Base-by-base conservation (phyloP, 1,140 invertebrate species). In the Lepidurus apus region DNA sequence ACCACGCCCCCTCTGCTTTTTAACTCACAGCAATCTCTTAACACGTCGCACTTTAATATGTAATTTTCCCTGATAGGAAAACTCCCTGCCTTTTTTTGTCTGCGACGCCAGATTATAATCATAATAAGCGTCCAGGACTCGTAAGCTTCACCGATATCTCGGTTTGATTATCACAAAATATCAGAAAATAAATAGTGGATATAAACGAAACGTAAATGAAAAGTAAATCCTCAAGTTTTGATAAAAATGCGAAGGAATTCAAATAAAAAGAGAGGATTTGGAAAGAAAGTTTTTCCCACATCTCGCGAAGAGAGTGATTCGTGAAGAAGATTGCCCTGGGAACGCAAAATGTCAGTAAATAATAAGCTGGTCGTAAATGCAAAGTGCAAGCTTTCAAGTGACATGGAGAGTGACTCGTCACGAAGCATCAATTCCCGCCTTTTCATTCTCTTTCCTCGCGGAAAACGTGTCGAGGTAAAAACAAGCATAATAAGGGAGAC, bases 381-480 rank as follows among this genome's bases (percentile, higher is more conserved):
- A 21, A 65, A n/a, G 53, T 65, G 53, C 53, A 65, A 65, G 9
- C 53, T 65, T 65, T 65, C 53, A 65, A 65, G 53, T 65, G 53
- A 65, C 53, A 65, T 65, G 53, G 17, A 65, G 53, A 34, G 17
- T 65, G 21, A 65, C 8, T 9, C 53, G 53, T 65, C 53, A 65
- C 53, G 53, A 65, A 65, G 13, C 8, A 7, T 65, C 53, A n/a
- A 65, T 21, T 13, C 21, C 17, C 21, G 53, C 21, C 53, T 65
- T 17, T 65, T 65, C 7, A 1, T 65, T 65, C 21, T 65, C 21
- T 65, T 7, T 65, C 21, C 6, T 13, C 13, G 13, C 53, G 53
- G 13, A 65, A 65, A 65, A 65, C 53, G 53, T 65, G 53, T 21
- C 53, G 21, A 65, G 53, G 53, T 13, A 34, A 34, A 65, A 65